These are phyloP conservation scores for Mobula hypostoma DNA, from an alignment of 2,113 vertebrate genomes.

Conservation along the genomic window DNA sequence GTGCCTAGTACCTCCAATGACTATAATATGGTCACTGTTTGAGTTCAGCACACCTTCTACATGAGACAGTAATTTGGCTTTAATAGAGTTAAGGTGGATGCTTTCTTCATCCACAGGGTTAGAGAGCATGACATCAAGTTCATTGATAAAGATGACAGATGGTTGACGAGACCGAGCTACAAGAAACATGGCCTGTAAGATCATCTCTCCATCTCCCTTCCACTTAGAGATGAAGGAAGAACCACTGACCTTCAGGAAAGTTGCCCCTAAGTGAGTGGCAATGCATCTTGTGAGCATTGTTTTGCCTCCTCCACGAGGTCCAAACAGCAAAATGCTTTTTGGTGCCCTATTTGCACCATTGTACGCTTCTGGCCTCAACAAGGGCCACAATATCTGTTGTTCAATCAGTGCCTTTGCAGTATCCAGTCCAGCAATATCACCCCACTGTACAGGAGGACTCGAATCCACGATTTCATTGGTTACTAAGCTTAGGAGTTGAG, in stretches of 20 bases:
- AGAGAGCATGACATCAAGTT: conserved; percentile 70
- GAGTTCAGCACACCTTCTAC: conserved; percentile 73
- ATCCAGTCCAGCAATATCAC: conserved; percentile 75
- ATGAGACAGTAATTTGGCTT: conserved; percentile 53
- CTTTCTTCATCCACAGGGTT: conserved; percentile 47
- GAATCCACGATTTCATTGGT: conserved; percentile 78
- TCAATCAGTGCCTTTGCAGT: conserved; percentile 79
- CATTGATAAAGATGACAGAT: conserved; percentile 75
- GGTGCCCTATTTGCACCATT: conserved; percentile 54
- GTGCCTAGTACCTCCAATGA: conserved; percentile 77
- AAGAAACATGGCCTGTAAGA: conserved; percentile 75
- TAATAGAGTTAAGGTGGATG: conserved; percentile 19
- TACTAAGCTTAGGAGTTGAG: conserved; percentile 71
- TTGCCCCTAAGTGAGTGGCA: conserved; percentile 82
- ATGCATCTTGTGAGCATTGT: conserved; percentile 76
- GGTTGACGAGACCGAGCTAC: conserved; percentile 73
- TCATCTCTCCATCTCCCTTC: conserved; percentile 76
- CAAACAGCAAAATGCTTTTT: conserved; percentile 81
- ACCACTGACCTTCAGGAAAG: conserved; percentile 72
- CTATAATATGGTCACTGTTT: conserved; percentile 60
- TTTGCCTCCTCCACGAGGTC: conserved; percentile 79
- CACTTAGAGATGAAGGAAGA: conserved; percentile 69
- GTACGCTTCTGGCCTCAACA: conserved; percentile 62
- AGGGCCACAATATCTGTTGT: conserved; percentile 88
- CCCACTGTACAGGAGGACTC: conserved; percentile 76